Evolutionary conservation across 2,113 vertebrate species (phyloP), one percentile per base, ranked within the genome.

Genomic region (Dicaeum eximium): DNA sequence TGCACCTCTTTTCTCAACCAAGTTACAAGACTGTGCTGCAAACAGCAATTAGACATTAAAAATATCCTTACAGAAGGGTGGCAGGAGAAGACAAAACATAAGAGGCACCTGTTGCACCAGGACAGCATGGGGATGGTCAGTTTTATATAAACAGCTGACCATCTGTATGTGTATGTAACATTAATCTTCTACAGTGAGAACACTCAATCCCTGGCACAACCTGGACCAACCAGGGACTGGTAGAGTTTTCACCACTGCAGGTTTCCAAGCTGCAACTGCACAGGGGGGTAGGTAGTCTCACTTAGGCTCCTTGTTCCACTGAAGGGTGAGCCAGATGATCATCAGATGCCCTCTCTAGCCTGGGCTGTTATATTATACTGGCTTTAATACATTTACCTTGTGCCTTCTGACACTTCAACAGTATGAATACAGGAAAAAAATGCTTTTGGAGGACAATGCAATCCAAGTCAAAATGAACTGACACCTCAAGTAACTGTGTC

Each of bases 41-140:
- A 88, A 80, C 71, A 58, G 35, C 57, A 89, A 66, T 45, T 31
- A 56, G 31, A 83, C 50, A 78, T 85, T 22, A 66, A 85, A 93
- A 86, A 62, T 21, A 82, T 16, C 56, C 50, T 60, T 60, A 80
- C 1, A 4, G 70, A 87, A 91, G 28, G 45, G 73, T 9, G 17
- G 78, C 1, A 83, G 35, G 48, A 87, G 75, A 40, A 91, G 44
- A 74, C 8, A 45, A 92, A 85, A 89, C 0, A 0, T 5, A 87
- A 48, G 33, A 82, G 31, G 14, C 40, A 95, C 28, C 42, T 62
- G 42, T 35, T 25, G 8, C 35, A 71, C 21, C 47, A 48, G 23
- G 19, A 25, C 15, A 30, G 24, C 48, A 72, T 1, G 2, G 10
- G 13, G 27, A 51, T 33, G 13, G 18, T 44, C 33, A 62, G 28